Evolutionary conservation across 2,113 vertebrate species (phyloP).

Genomic region (Tympanuchus pallidicinctus): DNA sequence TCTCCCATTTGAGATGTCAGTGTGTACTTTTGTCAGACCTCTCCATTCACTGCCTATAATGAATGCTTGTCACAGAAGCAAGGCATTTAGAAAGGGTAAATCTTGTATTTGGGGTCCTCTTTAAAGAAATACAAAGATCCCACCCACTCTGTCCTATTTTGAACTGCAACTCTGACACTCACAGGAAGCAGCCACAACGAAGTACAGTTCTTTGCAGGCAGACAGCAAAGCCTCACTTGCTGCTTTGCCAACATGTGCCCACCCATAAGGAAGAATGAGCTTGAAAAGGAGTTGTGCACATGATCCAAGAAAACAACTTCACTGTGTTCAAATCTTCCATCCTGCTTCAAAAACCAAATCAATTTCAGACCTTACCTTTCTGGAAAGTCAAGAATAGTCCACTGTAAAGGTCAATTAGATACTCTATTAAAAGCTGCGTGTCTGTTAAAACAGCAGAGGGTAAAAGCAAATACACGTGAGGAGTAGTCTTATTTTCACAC

Average conservation of each 20-base stretch:
- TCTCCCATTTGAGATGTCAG: not conserved
- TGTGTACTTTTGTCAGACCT: not conserved
- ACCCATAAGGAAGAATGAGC: not conserved
- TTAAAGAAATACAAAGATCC: not conserved
- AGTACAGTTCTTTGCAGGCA: accelerated
- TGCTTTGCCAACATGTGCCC: not conserved
- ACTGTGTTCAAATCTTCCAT: accelerated
- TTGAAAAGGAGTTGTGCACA: not conserved
- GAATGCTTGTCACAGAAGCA: not conserved
- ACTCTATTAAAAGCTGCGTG: not conserved
- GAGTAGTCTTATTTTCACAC: not conserved
- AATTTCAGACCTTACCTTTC: not conserved
- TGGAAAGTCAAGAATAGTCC: not conserved
- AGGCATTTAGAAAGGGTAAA: not conserved
- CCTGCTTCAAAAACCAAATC: accelerated
- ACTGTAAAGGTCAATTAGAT: not conserved
- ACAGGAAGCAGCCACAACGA: not conserved
- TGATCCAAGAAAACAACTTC: not conserved
- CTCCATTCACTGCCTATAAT: not conserved
- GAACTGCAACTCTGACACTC: not conserved
- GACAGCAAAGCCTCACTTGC: not conserved
- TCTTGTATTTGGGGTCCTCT: not conserved
- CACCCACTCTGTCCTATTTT: not conserved
- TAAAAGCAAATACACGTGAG: not conserved
- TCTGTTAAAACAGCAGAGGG: not conserved